Conservation (phyloP, 2,113 vertebrate genomes). For the Paramormyrops kingsleyae region DNA sequence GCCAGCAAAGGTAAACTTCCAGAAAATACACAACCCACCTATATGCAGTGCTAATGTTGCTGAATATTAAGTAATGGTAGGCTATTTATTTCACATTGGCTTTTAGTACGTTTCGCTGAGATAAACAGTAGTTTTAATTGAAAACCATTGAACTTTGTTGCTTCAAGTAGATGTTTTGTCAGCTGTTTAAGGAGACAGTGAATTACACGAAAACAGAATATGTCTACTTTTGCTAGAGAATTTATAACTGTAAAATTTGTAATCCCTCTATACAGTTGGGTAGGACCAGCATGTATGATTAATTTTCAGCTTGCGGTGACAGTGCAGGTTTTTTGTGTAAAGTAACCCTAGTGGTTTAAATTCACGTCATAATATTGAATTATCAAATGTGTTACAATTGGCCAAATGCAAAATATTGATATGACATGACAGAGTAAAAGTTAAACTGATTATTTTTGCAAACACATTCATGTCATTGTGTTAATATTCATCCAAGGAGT, state of each 20-base stretch:
- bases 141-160: background rate
- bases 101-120: background rate
- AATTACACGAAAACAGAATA: background rate
- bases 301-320: background rate
- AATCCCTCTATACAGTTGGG: background rate
- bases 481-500: background rate
- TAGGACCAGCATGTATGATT: background rate
- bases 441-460: background rate
- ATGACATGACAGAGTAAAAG: background rate
- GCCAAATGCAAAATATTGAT: background rate
- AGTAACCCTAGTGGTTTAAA: background rate
- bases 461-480: background rate
- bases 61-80: background rate
- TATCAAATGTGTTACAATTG: background rate
- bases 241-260: background rate
- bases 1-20: slow-evolving; percentile 63
- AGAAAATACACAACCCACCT: background rate
- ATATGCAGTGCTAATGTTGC: background rate
- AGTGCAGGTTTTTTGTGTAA: background rate
- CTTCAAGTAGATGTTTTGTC: background rate
- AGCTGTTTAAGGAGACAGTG: background rate
- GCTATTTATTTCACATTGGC: background rate
- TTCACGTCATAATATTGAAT: background rate
- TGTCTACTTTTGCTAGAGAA: background rate
- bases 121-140: background rate